Conservation (phyloP, 2,888 invertebrate species). For the Sinohyriopsis cumingii region DNA sequence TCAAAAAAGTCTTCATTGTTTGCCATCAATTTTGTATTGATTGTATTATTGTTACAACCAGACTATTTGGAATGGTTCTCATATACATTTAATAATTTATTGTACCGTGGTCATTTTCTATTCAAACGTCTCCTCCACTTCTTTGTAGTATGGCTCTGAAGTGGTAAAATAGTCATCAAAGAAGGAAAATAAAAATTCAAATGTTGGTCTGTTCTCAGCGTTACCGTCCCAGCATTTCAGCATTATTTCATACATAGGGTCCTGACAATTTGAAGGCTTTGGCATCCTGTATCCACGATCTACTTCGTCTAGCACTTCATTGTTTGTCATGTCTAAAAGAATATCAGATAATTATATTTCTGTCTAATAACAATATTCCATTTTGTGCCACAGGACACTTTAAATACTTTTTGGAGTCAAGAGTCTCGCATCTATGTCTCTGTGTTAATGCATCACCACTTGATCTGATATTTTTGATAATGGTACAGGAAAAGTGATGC, state of each 20-base stretch:
- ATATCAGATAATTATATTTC: not conserved
- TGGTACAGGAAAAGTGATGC: too few species aligned
- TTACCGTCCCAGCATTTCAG: constrained; percentile 93
- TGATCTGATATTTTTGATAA: too few species aligned
- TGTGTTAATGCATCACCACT: not conserved
- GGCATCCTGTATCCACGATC: constrained; percentile 97
- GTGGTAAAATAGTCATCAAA: constrained; percentile 98
- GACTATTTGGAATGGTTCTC: not conserved
- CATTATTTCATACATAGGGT: constrained; percentile 93
- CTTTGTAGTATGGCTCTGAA: constrained; percentile 91
- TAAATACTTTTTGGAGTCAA: not conserved
- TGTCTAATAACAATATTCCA: too few species aligned
- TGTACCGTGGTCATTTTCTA: not conserved
- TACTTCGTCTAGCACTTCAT: constrained; percentile 97
- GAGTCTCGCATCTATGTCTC: not conserved
- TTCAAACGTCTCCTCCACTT: constrained; percentile 8
- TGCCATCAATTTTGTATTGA: too few species aligned
- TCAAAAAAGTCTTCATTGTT: too few species aligned
- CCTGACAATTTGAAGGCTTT: constrained; percentile 87
- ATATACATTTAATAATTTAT: not conserved
- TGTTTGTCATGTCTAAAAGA: constrained; percentile 87
- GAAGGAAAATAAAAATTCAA: constrained; percentile 85
- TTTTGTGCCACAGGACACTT: not conserved
- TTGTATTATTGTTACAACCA: too few species aligned
- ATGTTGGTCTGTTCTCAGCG: constrained; percentile 95